Evolutionary conservation across 1,140 invertebrate species (phyloP), one percentile per base, ranked within the genome.

Genomic region (Macrocentrus cingulum): DNA sequence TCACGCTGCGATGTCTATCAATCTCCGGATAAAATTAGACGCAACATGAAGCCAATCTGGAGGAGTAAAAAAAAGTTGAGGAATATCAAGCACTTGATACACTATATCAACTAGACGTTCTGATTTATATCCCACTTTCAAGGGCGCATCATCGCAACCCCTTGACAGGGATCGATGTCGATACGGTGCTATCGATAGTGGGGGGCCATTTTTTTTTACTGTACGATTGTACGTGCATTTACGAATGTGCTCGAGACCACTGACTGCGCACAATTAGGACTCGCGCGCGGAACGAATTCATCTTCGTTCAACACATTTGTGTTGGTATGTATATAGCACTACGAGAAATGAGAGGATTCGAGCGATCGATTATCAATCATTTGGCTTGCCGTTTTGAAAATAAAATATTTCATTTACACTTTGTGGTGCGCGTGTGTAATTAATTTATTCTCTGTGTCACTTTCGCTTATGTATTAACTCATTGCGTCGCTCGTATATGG

Each of bases 231-330:
- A 29, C 9, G 9, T 29, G 13, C 15, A 34, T 11, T 6, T 29
- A 29, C 49, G 25, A 51, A 34, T 51, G 49, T 20, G 37, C 48
- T 25, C 49, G 50, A 55, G 70, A 74, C 71, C 71, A 67, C 71
- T 74, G 68, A 70, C 71, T 70, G 70, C 54, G 70, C 70, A 72
- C 70, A 74, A 74, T 74, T 74, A 72, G 71, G 68, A 39, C 66
- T 67, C 62, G 4, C 62, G 64, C 63, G 67, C 66, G 63, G 65
- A 72, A 73, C 66, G 57, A 73, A 71, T 73, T 72, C 68, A 73
- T 72, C 71, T 73, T 70, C 68, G 64, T 72, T 69, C 64, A 54
- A 50, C 63, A 42, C 53, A 36, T 36, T 37, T n/a, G 18, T 34
- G 41, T 55, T 63, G 60, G 66, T 66, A 68, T 62, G 60, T 56